Evolutionary conservation across 2,113 vertebrate genomes (phyloP), one percentile per base, ranked within the genome.

Genomic region (Talpa occidentalis): DNA sequence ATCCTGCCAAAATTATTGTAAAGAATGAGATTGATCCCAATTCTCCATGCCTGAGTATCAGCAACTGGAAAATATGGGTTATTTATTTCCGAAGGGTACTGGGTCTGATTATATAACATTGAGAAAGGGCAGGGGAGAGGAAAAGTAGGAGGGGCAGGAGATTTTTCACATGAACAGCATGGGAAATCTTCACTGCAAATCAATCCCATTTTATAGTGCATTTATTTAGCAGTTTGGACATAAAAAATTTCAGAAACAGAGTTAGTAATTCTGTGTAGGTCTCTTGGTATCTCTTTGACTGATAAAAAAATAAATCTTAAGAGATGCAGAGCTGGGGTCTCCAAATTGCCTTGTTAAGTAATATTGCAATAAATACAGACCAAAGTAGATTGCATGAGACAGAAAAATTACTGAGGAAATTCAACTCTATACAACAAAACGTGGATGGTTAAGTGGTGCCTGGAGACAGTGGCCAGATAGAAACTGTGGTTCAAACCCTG

Each of bases 241-340:
- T 62, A 93, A 87, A 17, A 93, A 64, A 76, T 74, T 89, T 95
- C 77, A 78, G 62, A 70, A 56, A 88, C n/a, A 24, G 80, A 79
- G 15, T 26, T 32, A 78, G 15, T 86, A 54, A 93, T 81, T 93
- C 73, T 35, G 6, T 87, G n/a, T 10, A 69, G 35, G 12, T 81
- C 6, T 91, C 66, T 16, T 79, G 74, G 24, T 40, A 70, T 32
- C 72, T 90, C 42, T 89, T 76, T 81, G 10, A 22, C 49, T 85
- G 35, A 14, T 93, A 93, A 78, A 32, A 92, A 89, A 93, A 86
- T 44, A 93, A 90, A 92, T 81, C 30, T 35, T 67, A 90, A 90
- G 90, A 93, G 74, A 95, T 96, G 49, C 10, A 74, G n/a, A 83
- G 47, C 83, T 24, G 32, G 24, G 17, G 1, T 67, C 69, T 40